Evolutionary conservation across 2,797 vertebrate species (phyloP).

Genomic region (Tokudaia tokunoshimensis): DNA sequence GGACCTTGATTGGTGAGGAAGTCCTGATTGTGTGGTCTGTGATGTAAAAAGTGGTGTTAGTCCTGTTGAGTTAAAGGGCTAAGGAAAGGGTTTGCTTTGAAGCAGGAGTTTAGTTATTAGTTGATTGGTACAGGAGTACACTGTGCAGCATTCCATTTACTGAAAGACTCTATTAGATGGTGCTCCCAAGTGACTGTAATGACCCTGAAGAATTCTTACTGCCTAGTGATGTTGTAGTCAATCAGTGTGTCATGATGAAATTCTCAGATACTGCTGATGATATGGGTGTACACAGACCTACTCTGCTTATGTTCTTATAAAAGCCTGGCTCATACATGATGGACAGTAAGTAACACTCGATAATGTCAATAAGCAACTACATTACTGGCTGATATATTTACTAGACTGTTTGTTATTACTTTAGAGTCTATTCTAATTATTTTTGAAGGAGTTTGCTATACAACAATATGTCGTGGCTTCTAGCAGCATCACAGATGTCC

Average conservation of each 20-base stretch:
- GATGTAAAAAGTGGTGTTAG: not conserved
- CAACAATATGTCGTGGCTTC: not conserved
- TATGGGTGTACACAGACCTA: not conserved
- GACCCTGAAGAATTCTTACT: not conserved
- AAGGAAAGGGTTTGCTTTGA: not conserved
- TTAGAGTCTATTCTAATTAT: not conserved
- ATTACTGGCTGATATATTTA: not conserved
- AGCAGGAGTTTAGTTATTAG: not conserved
- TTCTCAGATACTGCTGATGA: not conserved
- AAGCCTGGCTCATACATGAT: not conserved
- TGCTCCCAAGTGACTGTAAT: not conserved
- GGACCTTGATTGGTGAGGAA: not conserved
- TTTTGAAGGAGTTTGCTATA: not conserved
- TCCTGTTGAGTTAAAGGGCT: not conserved
- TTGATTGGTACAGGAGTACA: not conserved
- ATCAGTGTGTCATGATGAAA: not conserved
- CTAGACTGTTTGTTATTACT: not conserved
- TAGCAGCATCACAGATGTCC: not conserved
- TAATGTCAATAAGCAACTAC: not conserved
- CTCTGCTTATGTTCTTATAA: not conserved
- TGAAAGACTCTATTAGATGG: not conserved
- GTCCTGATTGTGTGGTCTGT: not conserved
- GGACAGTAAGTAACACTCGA: not conserved
- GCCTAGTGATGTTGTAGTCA: not conserved
- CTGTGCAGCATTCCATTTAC: not conserved